Evolutionary conservation across 1,140 invertebrate species (phyloP), one percentile per base, ranked within the genome.

Genomic region (Drosophila ogumai): DNA sequence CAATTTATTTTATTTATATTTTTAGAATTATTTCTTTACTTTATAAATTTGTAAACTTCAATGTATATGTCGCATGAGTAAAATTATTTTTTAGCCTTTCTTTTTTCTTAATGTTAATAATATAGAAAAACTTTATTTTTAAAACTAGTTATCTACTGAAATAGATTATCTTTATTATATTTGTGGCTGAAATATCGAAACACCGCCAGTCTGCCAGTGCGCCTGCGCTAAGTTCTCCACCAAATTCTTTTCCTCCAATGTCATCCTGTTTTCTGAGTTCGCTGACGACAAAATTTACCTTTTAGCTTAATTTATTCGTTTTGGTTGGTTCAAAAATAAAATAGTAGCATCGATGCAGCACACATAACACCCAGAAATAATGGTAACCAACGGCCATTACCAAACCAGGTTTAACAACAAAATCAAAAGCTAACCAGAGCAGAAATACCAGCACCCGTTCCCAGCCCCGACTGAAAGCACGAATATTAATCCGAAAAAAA

Each of bases 211-310:
- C 25, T 28, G 25, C 25, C 6, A 67, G 8, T 19, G 66, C 66
- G 66, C 47, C 17, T 69, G 66, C 66, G 66, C 66, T 69, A 22
- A 25, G 32, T 55, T 67, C 28, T 7, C 9, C 10, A 32, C 28
- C 10, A 46, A 22, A 69, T 69, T 69, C 66, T 69, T 69, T 69
- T 69, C 63, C 31, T 44, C 63, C 47, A 67, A 69, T 69, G 66
- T 69, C 66, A 69, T 69, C 63, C 66, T 67, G 47, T 50, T 69
- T 55, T 66, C 38, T 38, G 17, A 54, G 32, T 40, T 55, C 63
- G 47, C 66, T 55, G 25, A 54, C 34, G 52, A 15, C 63, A 67
- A 69, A 69, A 17, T 43, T 67, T 34, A 67, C n/a, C 50, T 49
- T 44, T 54, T 28, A 46, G 13, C 8, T 38, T 69, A 44, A 54